Conservation (phyloP, 2,888 invertebrate species). For the Cyclophora punctaria region DNA sequence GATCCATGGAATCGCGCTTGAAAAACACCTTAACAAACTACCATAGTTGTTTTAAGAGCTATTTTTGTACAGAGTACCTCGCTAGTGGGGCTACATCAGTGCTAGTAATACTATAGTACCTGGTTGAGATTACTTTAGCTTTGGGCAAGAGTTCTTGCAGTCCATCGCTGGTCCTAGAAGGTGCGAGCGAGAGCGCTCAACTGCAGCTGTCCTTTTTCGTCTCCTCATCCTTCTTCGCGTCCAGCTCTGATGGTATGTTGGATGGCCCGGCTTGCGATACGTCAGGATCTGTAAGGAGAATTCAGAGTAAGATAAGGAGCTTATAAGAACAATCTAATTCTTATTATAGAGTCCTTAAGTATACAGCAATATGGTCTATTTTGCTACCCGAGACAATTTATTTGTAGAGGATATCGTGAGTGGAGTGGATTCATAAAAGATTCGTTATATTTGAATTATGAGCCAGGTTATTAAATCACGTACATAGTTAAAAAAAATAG, state of each 20-base stretch:
- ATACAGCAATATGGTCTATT: too few species aligned
- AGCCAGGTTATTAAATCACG: too few species aligned
- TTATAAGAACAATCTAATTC: too few species aligned
- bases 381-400: too few species aligned
- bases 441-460: too few species aligned
- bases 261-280: slow-evolving; percentile 48
- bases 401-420: too few species aligned
- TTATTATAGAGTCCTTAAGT: too few species aligned
- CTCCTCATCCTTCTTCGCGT: slow-evolving; percentile 35
- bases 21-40: slow-evolving; percentile 23
- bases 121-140: slow-evolving; percentile 68
- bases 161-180: slow-evolving; percentile 41
- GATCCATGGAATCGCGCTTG: slow-evolving; percentile 3
- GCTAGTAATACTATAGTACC: slow-evolving; percentile 54
- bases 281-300: slow-evolving; percentile 39
- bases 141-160: slow-evolving; percentile 42
- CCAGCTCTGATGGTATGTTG: slow-evolving; percentile 31
- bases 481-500: too few species aligned
- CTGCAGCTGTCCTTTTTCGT: slow-evolving; percentile 50
- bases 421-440: too few species aligned
- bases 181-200: slow-evolving; percentile 51
- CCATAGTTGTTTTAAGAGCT: slow-evolving; percentile 26
- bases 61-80: slow-evolving; percentile 34
- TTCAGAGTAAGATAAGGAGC: too few species aligned
- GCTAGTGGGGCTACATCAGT: slow-evolving; percentile 47